Evolutionary conservation across 2,888 invertebrate genomes (phyloP).

Genomic region (Mimumesa dahlbomi): DNA sequence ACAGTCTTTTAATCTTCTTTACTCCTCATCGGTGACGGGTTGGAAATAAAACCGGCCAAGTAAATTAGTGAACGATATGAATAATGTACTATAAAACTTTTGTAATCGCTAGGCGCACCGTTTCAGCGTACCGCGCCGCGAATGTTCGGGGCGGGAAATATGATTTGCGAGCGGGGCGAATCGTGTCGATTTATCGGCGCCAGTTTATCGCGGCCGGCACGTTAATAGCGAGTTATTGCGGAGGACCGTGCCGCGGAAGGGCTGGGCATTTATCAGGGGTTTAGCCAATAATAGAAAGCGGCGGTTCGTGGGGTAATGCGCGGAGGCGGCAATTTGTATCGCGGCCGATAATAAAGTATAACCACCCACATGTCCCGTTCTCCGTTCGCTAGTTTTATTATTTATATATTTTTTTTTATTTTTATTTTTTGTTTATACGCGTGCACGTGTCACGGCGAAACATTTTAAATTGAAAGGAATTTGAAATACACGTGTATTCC

Average conservation of each 20-base stretch:
- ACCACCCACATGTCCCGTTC: constrained; percentile 45
- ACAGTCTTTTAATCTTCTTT: too few relatives aligned
- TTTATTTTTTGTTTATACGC: too few relatives aligned
- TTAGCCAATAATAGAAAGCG: constrained; percentile 70
- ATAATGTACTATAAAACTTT: too few relatives aligned
- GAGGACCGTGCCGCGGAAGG: constrained; percentile 37
- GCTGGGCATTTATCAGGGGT: constrained; percentile 66
- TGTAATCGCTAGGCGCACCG: not conserved
- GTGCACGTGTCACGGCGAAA: too few relatives aligned
- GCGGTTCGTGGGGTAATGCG: constrained; percentile 40
- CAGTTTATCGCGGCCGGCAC: constrained; percentile 54
- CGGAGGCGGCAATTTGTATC: constrained; percentile 69
- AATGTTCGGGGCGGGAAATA: constrained; percentile 20
- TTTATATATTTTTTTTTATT: too few relatives aligned
- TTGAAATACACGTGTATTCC: too few relatives aligned
- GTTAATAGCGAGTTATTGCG: constrained; percentile 59
- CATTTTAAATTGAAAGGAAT: too few relatives aligned
- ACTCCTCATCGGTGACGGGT: too few relatives aligned
- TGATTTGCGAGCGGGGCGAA: constrained; percentile 55
- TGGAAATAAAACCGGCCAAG: too few relatives aligned
- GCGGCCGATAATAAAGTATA: constrained; percentile 54
- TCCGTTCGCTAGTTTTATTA: too few relatives aligned
- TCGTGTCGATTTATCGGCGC: constrained; percentile 59
- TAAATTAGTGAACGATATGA: too few relatives aligned
- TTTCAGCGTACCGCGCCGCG: constrained; percentile 20